A percentile compares a stretch with the other conserved stretches of the same genome.
phyloP scores from a whole-genome alignment of 2,888 invertebrate genomes.

The Synanthedon tipuliformis region DNA sequence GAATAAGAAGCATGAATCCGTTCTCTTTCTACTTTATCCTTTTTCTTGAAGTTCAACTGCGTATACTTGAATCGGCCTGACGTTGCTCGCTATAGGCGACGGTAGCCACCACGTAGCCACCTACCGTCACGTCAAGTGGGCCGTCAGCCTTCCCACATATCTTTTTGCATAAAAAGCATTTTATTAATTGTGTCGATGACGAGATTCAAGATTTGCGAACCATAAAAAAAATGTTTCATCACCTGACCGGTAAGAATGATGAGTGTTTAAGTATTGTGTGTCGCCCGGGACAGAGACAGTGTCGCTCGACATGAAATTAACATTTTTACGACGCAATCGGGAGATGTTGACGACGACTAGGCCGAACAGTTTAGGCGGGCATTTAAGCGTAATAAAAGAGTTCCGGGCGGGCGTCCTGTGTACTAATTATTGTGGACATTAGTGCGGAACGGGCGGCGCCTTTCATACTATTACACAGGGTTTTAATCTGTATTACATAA shows the following conservation, averaged over 20 bases:
- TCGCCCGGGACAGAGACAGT: background rate
- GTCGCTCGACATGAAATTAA: conserved; percentile 13
- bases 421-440: conserved; percentile 48
- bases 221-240: no score
- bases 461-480: conserved; percentile 28
- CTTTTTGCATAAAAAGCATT: no score
- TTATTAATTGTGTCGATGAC: no score
- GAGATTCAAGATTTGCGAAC: no score
- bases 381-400: conserved; percentile 44
- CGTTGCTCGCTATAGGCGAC: no score
- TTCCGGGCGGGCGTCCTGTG: conserved; percentile 34
- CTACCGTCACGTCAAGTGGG: no score
- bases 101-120: no score
- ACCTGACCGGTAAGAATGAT: background rate
- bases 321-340: conserved; percentile 23
- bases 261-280: background rate
- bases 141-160: no score
- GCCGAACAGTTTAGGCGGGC: conserved; percentile 16
- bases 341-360: conserved; percentile 14
- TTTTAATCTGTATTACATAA: background rate
- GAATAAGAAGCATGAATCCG: no score
- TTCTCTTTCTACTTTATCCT: no score
- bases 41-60: no score
- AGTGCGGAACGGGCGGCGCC: conserved; percentile 23
- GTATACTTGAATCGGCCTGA: no score